phyloP scores from a whole-genome alignment of 2,888 invertebrate genomes.

The Campoplex capitator region DNA sequence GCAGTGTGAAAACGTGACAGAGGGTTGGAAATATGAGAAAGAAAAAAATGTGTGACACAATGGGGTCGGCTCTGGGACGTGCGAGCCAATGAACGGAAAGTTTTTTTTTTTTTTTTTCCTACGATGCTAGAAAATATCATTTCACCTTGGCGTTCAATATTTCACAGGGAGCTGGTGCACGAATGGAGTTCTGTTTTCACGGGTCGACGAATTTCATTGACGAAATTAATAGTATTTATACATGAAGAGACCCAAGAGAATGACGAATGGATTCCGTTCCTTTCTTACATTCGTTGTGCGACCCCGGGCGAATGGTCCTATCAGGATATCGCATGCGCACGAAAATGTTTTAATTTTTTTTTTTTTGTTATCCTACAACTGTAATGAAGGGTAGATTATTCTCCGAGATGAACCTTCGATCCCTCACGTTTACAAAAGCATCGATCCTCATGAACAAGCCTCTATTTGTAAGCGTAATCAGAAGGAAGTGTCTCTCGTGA shows the following conservation, averaged over 20 bases:
- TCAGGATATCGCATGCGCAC: conserved; percentile 28
- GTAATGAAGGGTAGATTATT: conserved; percentile 34
- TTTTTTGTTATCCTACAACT: neutral
- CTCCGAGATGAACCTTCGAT: conserved; percentile 28
- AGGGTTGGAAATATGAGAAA: conserved; percentile 33
- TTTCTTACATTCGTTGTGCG: neutral
- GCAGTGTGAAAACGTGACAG: conserved; percentile 39
- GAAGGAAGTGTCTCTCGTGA: conserved; percentile 65
- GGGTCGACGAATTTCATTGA: conserved; percentile 81
- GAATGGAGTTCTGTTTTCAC: conserved; percentile 78
- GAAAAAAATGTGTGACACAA: conserved; percentile 57
- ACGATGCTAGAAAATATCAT: conserved; percentile 57
- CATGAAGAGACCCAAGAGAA: conserved; percentile 74
- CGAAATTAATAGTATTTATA: conserved; percentile 82
- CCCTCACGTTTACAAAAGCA: conserved; percentile 43
- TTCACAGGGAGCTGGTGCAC: conserved; percentile 1
- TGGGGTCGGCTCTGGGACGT: conserved; percentile 49
- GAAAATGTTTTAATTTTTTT: conserved; percentile 21
- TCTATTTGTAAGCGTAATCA: conserved; percentile 71
- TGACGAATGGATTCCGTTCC: conserved; percentile 74
- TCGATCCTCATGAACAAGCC: conserved; percentile 60
- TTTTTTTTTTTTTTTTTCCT: conserved; percentile 32
- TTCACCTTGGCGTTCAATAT: conserved; percentile 46
- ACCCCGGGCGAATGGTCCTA: conserved; percentile 40
- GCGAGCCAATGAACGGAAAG: conserved; percentile 62